A percentile compares a stretch with the other conserved stretches of the same genome.
These are phyloP conservation scores for Agrotis exclamationis DNA, from an alignment of 2,888 invertebrate species.

Conservation along the genomic window DNA sequence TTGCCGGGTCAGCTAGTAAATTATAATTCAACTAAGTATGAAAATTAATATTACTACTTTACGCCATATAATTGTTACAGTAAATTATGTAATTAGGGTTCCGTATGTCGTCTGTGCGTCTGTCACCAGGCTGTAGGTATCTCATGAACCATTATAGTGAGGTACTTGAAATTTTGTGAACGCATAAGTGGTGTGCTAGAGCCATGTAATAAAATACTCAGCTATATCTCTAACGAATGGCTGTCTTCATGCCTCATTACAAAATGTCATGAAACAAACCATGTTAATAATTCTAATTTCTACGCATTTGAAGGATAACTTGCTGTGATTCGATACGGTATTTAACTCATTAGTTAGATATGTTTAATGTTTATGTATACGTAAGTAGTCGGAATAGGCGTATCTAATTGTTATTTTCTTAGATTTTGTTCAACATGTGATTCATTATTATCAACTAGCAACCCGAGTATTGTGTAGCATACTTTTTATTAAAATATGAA, in stretches of 20 bases:
- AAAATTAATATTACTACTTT: too few species aligned
- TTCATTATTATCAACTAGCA: background rate
- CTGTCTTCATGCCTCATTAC: conserved; percentile 4
- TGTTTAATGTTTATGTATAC: background rate
- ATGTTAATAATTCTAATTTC: conserved; percentile 18
- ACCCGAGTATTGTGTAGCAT: background rate
- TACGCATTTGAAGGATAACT: conserved; percentile 17
- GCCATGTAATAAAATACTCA: background rate
- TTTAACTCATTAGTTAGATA: conserved; percentile 23
- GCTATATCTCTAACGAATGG: background rate
- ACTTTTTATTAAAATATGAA: background rate
- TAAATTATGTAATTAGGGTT: too few species aligned
- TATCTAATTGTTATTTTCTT: conserved; percentile 19
- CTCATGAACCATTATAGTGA: too few species aligned
- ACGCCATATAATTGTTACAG: too few species aligned
- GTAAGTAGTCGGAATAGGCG: background rate
- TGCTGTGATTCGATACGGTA: conserved; percentile 10
- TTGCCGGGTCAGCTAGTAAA: too few species aligned
- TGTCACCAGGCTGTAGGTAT: too few species aligned
- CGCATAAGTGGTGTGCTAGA: too few species aligned
- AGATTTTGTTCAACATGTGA: conserved; percentile 17
- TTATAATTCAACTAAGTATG: too few species aligned
- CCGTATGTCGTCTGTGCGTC: too few species aligned
- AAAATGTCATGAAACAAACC: conserved; percentile 2
- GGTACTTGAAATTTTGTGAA: too few species aligned